A percentile compares a stretch with the other conserved stretches of the same genome.
Conservation (phyloP, 2,888 invertebrate species). For the Tuberolachnus salignus region DNA sequence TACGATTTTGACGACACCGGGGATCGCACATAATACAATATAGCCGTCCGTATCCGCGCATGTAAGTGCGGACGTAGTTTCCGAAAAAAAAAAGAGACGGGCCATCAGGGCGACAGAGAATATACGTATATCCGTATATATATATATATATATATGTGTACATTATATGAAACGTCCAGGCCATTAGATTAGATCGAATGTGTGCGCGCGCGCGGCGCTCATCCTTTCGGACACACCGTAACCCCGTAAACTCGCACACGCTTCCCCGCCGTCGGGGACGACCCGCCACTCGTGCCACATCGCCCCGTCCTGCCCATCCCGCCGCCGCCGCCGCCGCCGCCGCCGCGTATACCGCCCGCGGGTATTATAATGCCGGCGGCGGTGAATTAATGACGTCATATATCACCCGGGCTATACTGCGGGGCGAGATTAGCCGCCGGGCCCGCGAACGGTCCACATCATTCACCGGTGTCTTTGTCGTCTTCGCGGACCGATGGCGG, state of each 20-base stretch:
- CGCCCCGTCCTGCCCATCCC: background rate
- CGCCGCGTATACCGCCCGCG: background rate
- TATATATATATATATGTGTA: background rate
- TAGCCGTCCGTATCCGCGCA: too few species aligned
- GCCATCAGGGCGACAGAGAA: background rate
- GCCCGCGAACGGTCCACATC: slow-evolving; percentile 36
- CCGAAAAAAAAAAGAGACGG: background rate
- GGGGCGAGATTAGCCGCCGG: slow-evolving; percentile 30
- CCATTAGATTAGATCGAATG: slow-evolving; percentile 52
- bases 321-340: background rate
- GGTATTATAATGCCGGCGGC: slow-evolving; percentile 44
- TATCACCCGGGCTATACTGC: slow-evolving; percentile 35
- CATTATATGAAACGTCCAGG: slow-evolving; percentile 38
- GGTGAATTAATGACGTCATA: slow-evolving; percentile 53
- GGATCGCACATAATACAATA: too few species aligned
- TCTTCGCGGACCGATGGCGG: slow-evolving; percentile 49
- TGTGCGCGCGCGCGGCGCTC: background rate
- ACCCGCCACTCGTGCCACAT: background rate
- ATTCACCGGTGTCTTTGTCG: slow-evolving; percentile 52
- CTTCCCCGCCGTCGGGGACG: background rate
- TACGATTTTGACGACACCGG: too few species aligned
- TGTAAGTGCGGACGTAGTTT: too few species aligned
- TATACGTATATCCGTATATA: too few species aligned
- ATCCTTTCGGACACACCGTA: slow-evolving; percentile 38
- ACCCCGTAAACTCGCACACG: too few species aligned